These are phyloP conservation scores for Acanthochromis polyacanthus DNA, from an alignment of 2,113 vertebrate species.

Conservation along the genomic window DNA sequence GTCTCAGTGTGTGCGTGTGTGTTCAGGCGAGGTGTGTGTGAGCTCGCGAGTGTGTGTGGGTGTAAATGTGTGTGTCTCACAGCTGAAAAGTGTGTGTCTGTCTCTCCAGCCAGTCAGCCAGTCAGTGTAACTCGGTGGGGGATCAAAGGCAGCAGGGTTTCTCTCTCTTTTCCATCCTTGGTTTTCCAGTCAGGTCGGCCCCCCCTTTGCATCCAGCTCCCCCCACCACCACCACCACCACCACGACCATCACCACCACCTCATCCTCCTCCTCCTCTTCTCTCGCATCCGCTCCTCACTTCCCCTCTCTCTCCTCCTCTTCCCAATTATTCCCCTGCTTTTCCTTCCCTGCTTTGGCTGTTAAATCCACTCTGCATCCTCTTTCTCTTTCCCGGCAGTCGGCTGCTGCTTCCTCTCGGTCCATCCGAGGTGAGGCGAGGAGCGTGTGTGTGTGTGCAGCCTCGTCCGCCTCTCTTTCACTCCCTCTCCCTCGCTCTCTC, in stretches of 20 bases:
- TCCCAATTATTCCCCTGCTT: slow-evolving; percentile 55
- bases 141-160: slow-evolving; percentile 74
- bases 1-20: slow-evolving; percentile 47
- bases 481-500: slow-evolving; percentile 73
- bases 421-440: slow-evolving; percentile 54
- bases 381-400: slow-evolving; percentile 2
- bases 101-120: slow-evolving; percentile 63
- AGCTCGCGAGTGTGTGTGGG: slow-evolving; percentile 26
- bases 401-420: slow-evolving; percentile 58
- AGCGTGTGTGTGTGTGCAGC: slow-evolving; percentile 65
- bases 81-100: slow-evolving; percentile 71
- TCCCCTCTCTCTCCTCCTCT: slow-evolving; percentile 64
- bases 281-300: slow-evolving; percentile 60
- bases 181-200: slow-evolving; percentile 63
- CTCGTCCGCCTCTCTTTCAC: slow-evolving; percentile 63
- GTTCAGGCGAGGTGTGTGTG: slow-evolving; percentile 35
- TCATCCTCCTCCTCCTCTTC: slow-evolving; percentile 61
- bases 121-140: slow-evolving; percentile 66
- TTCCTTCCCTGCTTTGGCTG: slow-evolving; percentile 52
- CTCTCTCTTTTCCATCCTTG: slow-evolving; percentile 64
- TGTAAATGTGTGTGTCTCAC: slow-evolving; percentile 66
- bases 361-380: slow-evolving; percentile 76
- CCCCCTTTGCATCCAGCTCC: slow-evolving; percentile 36
- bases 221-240: too few relatives aligned
- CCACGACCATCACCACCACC: slow-evolving; percentile 45